Evolutionary conservation across 2,797 vertebrate species (phyloP), one percentile per base, ranked within the genome.

Genomic region (Oreochromis grahami): DNA sequence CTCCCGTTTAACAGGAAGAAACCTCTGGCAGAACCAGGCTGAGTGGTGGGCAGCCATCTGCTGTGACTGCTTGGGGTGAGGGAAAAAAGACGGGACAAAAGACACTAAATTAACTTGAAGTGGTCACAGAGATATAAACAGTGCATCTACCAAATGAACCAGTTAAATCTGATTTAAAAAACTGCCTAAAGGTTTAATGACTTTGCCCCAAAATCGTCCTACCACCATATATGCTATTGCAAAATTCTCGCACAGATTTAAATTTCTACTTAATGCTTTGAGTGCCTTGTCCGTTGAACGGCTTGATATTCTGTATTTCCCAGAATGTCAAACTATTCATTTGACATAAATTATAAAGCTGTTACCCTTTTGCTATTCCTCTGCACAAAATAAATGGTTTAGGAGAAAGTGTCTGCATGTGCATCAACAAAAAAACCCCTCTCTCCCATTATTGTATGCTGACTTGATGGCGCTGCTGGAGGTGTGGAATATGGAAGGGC

Each of bases 401-500:
- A 70, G 50, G 17, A 72, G 50, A 45, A 32, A 72, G 32, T 80
- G 55, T 48, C 2, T 81, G 12, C n/a, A 26, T 78, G 51, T 53
- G 56, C 65, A 50, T 50, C 70, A 74, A 50, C 70, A 74, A 32
- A 74, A 50, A 26, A 63, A 63, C 1, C 2, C 8, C 78, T 29
- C 76, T 58, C 52, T 43, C 77, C 87, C 34, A 87, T 86, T 78
- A 87, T 84, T 88, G 80, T 79, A 88, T 78, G 53, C 53, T 88
- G 84, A 85, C 92, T 87, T 89, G 81, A 93, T 83, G 32, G 80
- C 38, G 41, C 79, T 84, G 80, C 36, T 76, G 36, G 83, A 87
- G 84, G 86, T 91, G 89, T 90, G 89, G 88, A 91, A 94, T 90
- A 86, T 93, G 76, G 78, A 91, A 56, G 38, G 91, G 58, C 29